phyloP scores from a whole-genome alignment of 2,797 vertebrate genomes.

The Cossypha niveicapilla region DNA sequence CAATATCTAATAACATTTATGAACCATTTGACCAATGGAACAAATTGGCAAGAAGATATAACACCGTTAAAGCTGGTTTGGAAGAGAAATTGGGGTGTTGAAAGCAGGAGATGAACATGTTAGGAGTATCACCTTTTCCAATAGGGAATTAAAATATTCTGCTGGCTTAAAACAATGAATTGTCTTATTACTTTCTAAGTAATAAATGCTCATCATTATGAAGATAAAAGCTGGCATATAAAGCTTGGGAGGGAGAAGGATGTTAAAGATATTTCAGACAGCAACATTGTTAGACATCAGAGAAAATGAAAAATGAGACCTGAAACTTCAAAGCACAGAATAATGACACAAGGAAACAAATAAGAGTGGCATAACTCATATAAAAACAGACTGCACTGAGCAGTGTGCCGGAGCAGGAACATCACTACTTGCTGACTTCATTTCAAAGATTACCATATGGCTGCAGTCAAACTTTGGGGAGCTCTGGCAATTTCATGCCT shows the following conservation, averaged over 20 bases:
- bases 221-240: neutral
- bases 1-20: neutral
- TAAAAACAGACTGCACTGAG: neutral
- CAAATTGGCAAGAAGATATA: neutral
- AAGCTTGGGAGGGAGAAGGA: neutral
- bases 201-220: neutral
- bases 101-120: neutral
- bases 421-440: neutral
- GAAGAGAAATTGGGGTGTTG: neutral
- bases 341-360: neutral
- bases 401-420: neutral
- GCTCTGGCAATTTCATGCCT: neutral
- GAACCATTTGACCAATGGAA: neutral
- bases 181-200: neutral
- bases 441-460: neutral
- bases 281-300: neutral
- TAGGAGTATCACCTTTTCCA: neutral
- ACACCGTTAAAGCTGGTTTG: neutral
- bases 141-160: neutral
- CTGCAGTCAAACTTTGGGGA: neutral
- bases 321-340: neutral
- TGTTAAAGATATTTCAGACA: neutral
- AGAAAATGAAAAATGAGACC: neutral
- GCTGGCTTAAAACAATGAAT: neutral
- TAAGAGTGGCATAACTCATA: neutral